Evolutionary conservation across 64 coral and sea anemone species (phyloP).

Genomic region (Pocillopora damicornis): DNA sequence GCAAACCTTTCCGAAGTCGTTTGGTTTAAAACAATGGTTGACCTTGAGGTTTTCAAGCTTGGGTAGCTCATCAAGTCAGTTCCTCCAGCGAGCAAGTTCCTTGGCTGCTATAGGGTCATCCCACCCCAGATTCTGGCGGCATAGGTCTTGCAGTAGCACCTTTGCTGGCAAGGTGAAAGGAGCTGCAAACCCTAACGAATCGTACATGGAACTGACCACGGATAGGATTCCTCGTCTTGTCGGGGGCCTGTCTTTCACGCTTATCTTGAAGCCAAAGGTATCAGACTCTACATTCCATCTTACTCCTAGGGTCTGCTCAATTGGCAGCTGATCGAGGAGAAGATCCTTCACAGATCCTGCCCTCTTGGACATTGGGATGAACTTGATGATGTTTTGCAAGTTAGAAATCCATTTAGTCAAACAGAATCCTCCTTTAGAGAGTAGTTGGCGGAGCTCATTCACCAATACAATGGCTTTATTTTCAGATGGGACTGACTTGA

Average conservation of each 20-base stretch:
- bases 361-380: neutral
- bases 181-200: neutral
- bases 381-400: neutral
- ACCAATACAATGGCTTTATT: neutral
- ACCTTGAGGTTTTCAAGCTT: neutral
- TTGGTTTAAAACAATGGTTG: neutral
- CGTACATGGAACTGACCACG: slow-evolving; percentile 6
- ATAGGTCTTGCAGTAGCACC: neutral
- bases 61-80: neutral
- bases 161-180: slow-evolving; percentile 7
- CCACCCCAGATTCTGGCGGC: neutral
- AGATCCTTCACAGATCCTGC: neutral
- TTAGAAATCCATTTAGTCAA: slow-evolving; percentile 29
- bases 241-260: slow-evolving; percentile 21
- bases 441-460: neutral
- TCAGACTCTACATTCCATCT: neutral
- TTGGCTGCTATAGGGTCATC: neutral
- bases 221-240: slow-evolving; percentile 6
- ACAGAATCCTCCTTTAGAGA: slow-evolving; percentile 17
- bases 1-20: neutral
- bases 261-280: slow-evolving; percentile 6
- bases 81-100: slow-evolving; percentile 4
- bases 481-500: slow-evolving; percentile 5
- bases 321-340: neutral
- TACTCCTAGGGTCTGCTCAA: neutral